A percentile compares a stretch with the other conserved stretches of the same genome.
Evolutionary conservation across 2,113 vertebrate species (phyloP).

Genomic region (Albula glossodonta): DNA sequence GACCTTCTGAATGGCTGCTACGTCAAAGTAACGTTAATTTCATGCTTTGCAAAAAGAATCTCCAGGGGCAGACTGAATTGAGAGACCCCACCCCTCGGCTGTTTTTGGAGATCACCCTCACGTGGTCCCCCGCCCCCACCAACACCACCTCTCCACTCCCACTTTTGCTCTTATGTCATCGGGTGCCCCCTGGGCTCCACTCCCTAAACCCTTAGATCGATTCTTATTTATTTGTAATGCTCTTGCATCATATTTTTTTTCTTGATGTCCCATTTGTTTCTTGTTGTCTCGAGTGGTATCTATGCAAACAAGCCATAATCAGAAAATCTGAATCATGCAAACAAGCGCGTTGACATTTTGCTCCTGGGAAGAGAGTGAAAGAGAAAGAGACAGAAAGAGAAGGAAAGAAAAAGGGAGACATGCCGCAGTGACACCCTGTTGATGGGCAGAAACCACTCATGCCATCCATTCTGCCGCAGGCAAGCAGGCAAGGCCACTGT

Average conservation of each 20-base stretch:
- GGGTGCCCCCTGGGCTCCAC: conserved; percentile 7
- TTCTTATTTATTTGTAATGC: conserved; percentile 30
- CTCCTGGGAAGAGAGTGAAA: not conserved
- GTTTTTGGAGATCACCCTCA: not conserved
- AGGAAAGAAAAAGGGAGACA: not conserved
- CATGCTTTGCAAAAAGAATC: conserved; percentile 23
- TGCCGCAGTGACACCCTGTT: not conserved
- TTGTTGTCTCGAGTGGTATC: conserved; percentile 51
- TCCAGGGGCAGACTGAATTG: conserved; percentile 6
- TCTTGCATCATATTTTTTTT: conserved; percentile 34
- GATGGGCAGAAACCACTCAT: not conserved
- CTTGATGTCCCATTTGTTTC: conserved; percentile 43
- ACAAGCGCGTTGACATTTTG: not conserved
- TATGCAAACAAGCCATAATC: conserved; percentile 57
- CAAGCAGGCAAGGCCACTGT: no score
- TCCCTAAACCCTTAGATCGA: not conserved
- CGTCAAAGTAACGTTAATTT: conserved; percentile 29
- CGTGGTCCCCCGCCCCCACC: conserved; percentile 13
- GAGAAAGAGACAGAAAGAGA: not conserved
- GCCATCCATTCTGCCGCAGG: not conserved
- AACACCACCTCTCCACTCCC: not conserved
- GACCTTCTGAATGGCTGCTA: conserved; percentile 14
- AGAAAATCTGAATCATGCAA: conserved; percentile 66
- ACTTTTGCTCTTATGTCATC: conserved; percentile 22
- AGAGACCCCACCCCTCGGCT: not conserved